These are phyloP conservation scores for Magallana ariakensis DNA, from an alignment of 1,140 invertebrate species.

Conservation along the genomic window DNA sequence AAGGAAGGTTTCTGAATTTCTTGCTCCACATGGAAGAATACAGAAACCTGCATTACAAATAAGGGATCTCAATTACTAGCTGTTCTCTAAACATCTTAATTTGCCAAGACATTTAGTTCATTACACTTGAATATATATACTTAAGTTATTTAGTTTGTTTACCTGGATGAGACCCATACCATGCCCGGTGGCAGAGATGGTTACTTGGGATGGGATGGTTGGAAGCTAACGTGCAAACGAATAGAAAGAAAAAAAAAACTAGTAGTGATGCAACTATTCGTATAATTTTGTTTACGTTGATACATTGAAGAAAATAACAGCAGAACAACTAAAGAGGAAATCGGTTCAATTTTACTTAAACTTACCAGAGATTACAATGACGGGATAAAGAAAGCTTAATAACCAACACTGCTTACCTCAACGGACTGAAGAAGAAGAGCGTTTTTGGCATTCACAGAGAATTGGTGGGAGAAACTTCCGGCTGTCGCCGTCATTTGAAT, in stretches of 20 bases:
- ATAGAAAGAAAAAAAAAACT: not conserved
- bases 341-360: no score
- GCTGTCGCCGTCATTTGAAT: constrained; percentile 64
- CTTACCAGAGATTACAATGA: no score
- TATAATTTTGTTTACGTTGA: no score
- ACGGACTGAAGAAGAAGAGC: constrained; percentile 71
- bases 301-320: no score
- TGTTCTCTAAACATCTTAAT: not conserved
- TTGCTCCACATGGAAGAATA: constrained; percentile 92
- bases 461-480: constrained; percentile 61
- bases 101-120: not conserved
- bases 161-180: constrained; percentile 91
- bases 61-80: not conserved
- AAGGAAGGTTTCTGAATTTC: constrained; percentile 94
- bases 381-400: no score
- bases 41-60: constrained; percentile 82
- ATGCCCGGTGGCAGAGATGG: constrained; percentile 87
- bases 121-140: no score
- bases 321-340: no score
- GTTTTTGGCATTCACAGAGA: constrained; percentile 71
- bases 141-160: constrained; percentile 32
- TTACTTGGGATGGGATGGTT: constrained; percentile 74
- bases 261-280: no score
- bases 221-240: constrained; percentile 79
- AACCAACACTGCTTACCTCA: constrained; percentile 66